Conservation (phyloP, 2,113 vertebrate genomes). For the Ciconia stormi region DNA sequence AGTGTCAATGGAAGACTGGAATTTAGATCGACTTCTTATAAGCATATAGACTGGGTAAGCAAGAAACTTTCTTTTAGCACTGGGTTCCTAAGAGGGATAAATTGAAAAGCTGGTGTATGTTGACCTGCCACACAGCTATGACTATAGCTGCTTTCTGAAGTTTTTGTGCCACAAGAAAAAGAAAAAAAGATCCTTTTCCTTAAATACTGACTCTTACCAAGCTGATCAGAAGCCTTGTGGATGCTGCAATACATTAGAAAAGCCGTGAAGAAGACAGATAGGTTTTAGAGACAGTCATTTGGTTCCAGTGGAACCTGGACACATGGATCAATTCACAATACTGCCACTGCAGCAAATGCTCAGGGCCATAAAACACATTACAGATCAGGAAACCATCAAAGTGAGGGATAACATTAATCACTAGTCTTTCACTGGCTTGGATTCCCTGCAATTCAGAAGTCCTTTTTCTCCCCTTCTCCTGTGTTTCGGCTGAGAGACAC, state of each 20-base stretch:
- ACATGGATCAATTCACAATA: slow-evolving; percentile 4
- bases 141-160: background rate
- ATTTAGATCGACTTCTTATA: background rate
- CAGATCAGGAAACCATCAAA: slow-evolving; percentile 12
- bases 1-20: background rate
- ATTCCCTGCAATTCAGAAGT: background rate
- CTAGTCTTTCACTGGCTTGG: background rate
- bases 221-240: background rate
- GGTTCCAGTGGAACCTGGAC: slow-evolving; percentile 1
- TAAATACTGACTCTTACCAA: background rate
- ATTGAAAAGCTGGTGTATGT: background rate
- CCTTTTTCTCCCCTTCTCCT: background rate
- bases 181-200: background rate
- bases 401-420: background rate
- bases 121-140: background rate
- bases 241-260: background rate
- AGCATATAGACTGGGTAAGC: background rate
- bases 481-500: background rate
- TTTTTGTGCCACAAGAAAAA: background rate
- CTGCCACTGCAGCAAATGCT: slow-evolving; percentile 6
- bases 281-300: slow-evolving; percentile 13
- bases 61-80: background rate
- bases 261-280: background rate
- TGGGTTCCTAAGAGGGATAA: background rate
- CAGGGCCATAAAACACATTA: slow-evolving; percentile 1